Evolutionary conservation across 1,140 invertebrate species (phyloP), one percentile per base, ranked within the genome.

Genomic region (Oncopeltus fasciatus): DNA sequence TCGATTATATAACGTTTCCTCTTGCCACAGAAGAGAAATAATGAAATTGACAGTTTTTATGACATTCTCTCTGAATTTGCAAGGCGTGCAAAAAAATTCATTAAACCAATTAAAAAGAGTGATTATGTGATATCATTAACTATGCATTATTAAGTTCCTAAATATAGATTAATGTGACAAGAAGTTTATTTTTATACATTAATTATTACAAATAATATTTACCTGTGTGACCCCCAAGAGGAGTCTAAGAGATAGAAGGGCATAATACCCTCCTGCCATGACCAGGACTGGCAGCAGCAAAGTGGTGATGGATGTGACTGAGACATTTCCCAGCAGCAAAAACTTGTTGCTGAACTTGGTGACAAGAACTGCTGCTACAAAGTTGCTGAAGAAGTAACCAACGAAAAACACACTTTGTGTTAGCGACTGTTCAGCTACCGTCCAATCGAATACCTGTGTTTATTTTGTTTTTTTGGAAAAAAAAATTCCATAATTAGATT

Each of bases 391-490:
- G 44, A 61, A 26, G 20, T 61, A 61, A 24, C 60, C 60, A 8
- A 28, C 20, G 47, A 49, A 49, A 28, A 61, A 61, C 2, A 47
- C 27, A 24, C 60, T 61, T 11, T 51, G 8, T 14, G 51, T 27
- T 16, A 31, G 16, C 5, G 43, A 43, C 27, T 53, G 38, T 24
- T 61, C 12, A 14, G 21, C 24, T 18, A 46, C 21, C 12, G 44
- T 46, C 60, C 60, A 61, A 20, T 61, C 60, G 28, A 61, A 61
- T 12, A 53, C 29, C 60, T 61, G 47, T n/a, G n/a, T n/a, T n/a
- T n/a, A n/a, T n/a, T n/a, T n/a, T n/a, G n/a, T n/a, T n/a, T n/a
- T n/a, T n/a, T n/a, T n/a, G n/a, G n/a, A n/a, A n/a, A n/a, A n/a
- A n/a, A n/a, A n/a, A n/a, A n/a, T n/a, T n/a, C n/a, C n/a, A n/a